Evolutionary conservation across 1,140 invertebrate genomes (phyloP).

Genomic region (Mylabris phalerata): DNA sequence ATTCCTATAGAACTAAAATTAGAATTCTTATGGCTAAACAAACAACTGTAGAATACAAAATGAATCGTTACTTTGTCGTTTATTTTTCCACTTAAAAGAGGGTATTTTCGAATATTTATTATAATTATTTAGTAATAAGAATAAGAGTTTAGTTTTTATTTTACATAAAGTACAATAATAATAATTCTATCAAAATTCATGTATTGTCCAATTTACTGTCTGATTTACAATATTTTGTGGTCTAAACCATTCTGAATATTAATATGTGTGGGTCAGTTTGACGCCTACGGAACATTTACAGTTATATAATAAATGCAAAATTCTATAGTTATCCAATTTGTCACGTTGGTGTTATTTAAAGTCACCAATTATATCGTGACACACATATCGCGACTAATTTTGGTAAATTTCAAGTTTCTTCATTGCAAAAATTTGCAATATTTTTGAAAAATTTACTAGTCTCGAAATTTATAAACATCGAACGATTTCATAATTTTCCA

Average conservation of each 20-base stretch:
- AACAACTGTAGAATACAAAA: no score
- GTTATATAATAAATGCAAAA: conserved; percentile 4
- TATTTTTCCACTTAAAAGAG: conserved; percentile 1
- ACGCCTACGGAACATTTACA: not conserved
- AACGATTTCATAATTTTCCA: not conserved
- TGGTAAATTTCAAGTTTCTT: not conserved
- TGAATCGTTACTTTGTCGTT: not conserved
- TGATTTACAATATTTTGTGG: not conserved
- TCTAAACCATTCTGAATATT: conserved; percentile 8
- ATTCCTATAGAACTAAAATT: no score
- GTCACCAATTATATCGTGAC: not conserved
- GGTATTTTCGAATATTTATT: not conserved
- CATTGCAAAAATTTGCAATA: no score
- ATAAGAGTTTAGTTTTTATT: not conserved
- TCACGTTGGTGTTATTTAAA: no score
- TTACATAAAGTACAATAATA: not conserved
- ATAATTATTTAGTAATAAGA: not conserved
- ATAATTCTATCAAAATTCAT: not conserved
- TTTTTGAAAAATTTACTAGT: not conserved
- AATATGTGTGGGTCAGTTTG: conserved; percentile 7
- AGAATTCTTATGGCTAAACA: no score
- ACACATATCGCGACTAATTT: not conserved
- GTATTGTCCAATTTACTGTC: not conserved
- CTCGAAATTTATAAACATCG: not conserved
- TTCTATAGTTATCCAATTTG: not conserved